A percentile compares a stretch with the other conserved stretches of the same genome.
phyloP scores from a whole-genome alignment of 2,888 invertebrate species.

The Drosophila mercatorum region DNA sequence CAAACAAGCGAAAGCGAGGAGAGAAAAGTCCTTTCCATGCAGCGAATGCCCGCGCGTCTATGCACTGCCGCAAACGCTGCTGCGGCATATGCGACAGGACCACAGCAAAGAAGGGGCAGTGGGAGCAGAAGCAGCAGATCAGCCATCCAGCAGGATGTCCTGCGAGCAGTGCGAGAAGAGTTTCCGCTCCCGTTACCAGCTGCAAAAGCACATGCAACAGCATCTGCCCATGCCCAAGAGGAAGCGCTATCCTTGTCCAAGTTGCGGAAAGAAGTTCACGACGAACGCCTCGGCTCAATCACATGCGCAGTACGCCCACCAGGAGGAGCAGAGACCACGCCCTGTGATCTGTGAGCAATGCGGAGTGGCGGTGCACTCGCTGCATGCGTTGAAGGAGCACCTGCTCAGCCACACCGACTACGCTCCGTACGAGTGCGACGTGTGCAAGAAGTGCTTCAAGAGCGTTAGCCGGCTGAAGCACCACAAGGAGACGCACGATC shows the following conservation, averaged over 20 bases:
- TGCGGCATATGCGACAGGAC: constrained; percentile 58
- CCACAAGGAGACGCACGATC: constrained; percentile 82
- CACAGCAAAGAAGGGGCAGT: constrained; percentile 33
- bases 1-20: constrained; percentile 6
- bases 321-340: constrained; percentile 80
- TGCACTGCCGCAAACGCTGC: constrained; percentile 40
- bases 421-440: constrained; percentile 85
- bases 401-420: constrained; percentile 85
- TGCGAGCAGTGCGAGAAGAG: constrained; percentile 59
- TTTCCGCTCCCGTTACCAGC: constrained; percentile 45
- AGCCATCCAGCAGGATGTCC: constrained; percentile 1
- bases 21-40: constrained; percentile 45
- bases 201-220: constrained; percentile 58
- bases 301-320: constrained; percentile 81
- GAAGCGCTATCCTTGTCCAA: constrained; percentile 66
- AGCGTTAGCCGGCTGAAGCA: constrained; percentile 79
- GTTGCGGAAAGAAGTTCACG: constrained; percentile 81
- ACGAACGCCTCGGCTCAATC: constrained; percentile 67
- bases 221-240: constrained; percentile 69
- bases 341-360: constrained; percentile 86
- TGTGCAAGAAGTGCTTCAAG: constrained; percentile 84
- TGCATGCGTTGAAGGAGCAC: constrained; percentile 85
- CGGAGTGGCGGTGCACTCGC: constrained; percentile 85
- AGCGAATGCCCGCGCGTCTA: constrained; percentile 51
- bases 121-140: neutral